Evolutionary conservation across 2,888 invertebrate genomes (phyloP).

Genomic region (Melinopterus prodromus): DNA sequence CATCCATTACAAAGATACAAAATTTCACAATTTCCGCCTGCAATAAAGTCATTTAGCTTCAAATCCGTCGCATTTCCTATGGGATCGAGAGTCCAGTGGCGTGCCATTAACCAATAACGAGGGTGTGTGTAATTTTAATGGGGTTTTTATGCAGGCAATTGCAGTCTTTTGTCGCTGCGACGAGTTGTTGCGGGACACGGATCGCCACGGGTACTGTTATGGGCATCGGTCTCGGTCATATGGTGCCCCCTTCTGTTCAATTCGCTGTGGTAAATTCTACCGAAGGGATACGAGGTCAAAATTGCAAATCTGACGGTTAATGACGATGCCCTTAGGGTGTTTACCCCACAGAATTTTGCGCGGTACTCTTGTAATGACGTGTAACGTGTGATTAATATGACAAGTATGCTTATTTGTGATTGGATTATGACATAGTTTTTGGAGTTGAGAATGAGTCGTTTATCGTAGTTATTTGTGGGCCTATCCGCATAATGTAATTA

Average conservation of each 20-base stretch:
- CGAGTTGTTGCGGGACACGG: conserved; percentile 50
- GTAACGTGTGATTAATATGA: background rate
- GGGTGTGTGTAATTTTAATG: conserved; percentile 57
- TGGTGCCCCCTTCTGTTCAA: background rate
- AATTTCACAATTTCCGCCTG: background rate
- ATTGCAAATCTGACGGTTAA: background rate
- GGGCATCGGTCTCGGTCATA: background rate
- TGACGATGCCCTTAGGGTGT: background rate
- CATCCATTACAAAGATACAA: background rate
- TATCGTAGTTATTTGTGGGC: too few species aligned
- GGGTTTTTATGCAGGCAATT: conserved; percentile 62
- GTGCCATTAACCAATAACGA: conserved; percentile 57
- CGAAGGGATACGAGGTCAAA: background rate
- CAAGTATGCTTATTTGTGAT: background rate
- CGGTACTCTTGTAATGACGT: background rate
- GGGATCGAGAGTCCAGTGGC: conserved; percentile 37
- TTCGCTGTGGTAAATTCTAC: background rate
- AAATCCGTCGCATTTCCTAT: background rate
- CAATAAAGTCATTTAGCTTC: background rate
- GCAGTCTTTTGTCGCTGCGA: conserved; percentile 62
- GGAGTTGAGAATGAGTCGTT: background rate
- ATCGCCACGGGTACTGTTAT: conserved; percentile 4
- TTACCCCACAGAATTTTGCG: background rate
- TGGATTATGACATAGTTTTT: background rate
- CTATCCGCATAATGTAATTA: too few species aligned